Base-by-base conservation (phyloP, 2,113 vertebrate species). In the Marmota flaviventris region DNA sequence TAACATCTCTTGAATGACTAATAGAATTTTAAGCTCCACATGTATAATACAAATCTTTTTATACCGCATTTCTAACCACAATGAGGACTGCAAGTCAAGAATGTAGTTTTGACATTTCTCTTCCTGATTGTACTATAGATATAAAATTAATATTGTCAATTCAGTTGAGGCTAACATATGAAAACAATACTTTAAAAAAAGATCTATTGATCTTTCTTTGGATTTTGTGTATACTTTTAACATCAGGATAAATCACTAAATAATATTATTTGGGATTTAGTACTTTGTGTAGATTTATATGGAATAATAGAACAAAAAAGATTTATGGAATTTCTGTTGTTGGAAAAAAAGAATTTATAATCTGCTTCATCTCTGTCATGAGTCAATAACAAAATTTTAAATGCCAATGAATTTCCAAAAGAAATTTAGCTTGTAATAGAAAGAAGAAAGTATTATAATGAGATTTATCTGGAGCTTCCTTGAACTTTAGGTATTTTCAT, bases 371-470 rank as follows among this genome's bases (percentile, higher is more conserved):
- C 2, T 89, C 91, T 98, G 86, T 98, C 93, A 90, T 96, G 91
- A 98, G 32, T 69, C 53, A 93, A 96, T 85, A 93, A 94, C 91
- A 97, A 95, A 96, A 82, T 84, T 94, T 87, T 85, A 76, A 96
- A 63, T 56, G 17, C 67, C 96, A 88, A 96, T 89, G 93, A 92
- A 77, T 89, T 97, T 95, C 88, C 79, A 93, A 24, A 95, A 87
- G 94, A 97, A 94, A 82, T 72, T 78, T 82, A 25, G 58, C 70
- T 97, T 88, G 87, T 32, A 89, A 27, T 97, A 92, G 93, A 95
- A 98, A 95, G 84, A 79, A 96, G 86, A 75, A 98, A 78, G 29
- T 95, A 96, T 97, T 96, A 94, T 45, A 72, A 79, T 97, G 58
- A 56, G 91, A 97, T 75, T 87, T 93, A 65, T 79, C 73, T 24